Evolutionary conservation across 2,113 vertebrate genomes (phyloP).

Genomic region (Leptodactylus fuscus): DNA sequence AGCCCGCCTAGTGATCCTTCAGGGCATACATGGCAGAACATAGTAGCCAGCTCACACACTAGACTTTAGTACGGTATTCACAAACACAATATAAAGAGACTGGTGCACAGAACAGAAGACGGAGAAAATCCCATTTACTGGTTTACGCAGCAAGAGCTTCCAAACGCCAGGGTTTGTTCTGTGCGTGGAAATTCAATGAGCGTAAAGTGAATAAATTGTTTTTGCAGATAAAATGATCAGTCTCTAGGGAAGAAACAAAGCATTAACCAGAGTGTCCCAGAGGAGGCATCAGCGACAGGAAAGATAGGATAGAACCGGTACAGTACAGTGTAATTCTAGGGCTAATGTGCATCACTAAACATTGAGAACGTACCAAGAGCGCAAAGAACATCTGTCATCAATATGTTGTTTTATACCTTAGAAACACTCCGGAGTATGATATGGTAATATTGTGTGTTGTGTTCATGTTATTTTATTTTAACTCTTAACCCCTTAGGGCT

Average conservation of each 20-base stretch:
- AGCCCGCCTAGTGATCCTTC: too few species aligned
- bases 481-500: too few species aligned
- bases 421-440: too few species aligned
- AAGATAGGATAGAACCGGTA: background rate
- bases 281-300: background rate
- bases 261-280: conserved; percentile 11
- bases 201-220: conserved; percentile 17
- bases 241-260: background rate
- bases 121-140: background rate
- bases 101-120: background rate
- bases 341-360: background rate
- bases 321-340: background rate
- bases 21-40: too few species aligned
- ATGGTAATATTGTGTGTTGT: too few species aligned
- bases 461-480: too few species aligned
- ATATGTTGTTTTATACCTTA: too few species aligned
- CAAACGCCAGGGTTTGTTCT: background rate
- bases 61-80: background rate
- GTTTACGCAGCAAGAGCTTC: background rate
- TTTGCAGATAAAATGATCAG: conserved; percentile 18
- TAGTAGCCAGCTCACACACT: background rate
- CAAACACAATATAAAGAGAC: background rate
- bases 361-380: too few species aligned
- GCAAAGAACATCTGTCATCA: background rate
- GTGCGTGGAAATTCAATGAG: conserved; percentile 13